Percentiles rank a stretch among this genome's conserved stretches.
These are phyloP conservation scores for Clostera curtula DNA, from an alignment of 2,888 invertebrate genomes.

Conservation along the genomic window DNA sequence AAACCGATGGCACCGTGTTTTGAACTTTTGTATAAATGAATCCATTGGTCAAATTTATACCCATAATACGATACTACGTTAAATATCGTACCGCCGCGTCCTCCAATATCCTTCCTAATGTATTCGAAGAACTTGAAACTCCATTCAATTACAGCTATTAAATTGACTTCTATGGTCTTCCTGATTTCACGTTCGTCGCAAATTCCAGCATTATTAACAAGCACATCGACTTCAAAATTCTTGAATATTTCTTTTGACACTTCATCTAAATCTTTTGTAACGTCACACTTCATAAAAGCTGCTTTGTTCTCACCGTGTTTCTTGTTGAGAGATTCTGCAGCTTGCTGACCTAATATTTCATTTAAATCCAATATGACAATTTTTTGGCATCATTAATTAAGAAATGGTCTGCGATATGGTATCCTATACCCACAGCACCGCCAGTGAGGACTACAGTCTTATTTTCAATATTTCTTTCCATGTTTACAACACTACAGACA, in stretches of 20 bases:
- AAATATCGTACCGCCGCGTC: constrained; percentile 77
- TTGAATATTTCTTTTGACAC: constrained; percentile 40
- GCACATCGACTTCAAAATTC: constrained; percentile 50
- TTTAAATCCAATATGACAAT: constrained; percentile 34
- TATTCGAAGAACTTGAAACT: constrained; percentile 72
- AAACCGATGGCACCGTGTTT: constrained; percentile 74
- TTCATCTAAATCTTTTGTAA: constrained; percentile 56
- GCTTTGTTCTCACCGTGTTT: constrained; percentile 57
- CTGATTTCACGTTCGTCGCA: constrained; percentile 26
- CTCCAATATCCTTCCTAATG: constrained; percentile 72
- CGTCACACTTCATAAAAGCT: constrained; percentile 64
- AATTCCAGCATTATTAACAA: constrained; percentile 63
- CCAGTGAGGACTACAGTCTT: constrained; percentile 55
- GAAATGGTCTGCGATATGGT: constrained; percentile 50
- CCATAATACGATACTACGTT: constrained; percentile 79
- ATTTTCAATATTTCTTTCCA: constrained; percentile 20
- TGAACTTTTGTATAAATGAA: constrained; percentile 76
- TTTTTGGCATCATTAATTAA: constrained; percentile 49
- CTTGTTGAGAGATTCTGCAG: constrained; percentile 47
- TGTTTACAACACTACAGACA: constrained; percentile 5
- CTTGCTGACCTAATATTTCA: constrained; percentile 40
- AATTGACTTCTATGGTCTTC: constrained; percentile 48
- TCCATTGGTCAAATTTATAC: constrained; percentile 56
- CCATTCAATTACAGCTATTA: constrained; percentile 40
- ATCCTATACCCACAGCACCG: constrained; percentile 67